A percentile compares a stretch with the other conserved stretches of the same genome.
Evolutionary conservation across 2,113 vertebrate genomes (phyloP).

Genomic region (Alethe diademata): DNA sequence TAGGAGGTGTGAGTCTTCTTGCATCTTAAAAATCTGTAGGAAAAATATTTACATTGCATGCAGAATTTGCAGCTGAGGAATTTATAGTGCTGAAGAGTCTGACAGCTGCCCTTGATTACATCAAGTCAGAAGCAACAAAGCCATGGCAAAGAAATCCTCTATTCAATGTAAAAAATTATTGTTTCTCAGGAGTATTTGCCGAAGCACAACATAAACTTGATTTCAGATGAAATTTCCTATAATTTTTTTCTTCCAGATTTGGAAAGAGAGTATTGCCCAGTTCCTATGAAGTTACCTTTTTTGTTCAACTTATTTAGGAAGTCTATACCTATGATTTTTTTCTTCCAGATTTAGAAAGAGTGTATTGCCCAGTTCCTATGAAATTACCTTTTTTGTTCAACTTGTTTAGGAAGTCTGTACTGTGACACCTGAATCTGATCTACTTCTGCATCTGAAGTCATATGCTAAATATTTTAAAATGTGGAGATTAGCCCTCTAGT

Average conservation of each 20-base stretch:
- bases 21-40: not conserved
- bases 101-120: not conserved
- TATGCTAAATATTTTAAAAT: not conserved
- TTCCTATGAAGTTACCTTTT: not conserved
- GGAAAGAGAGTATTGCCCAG: rapidly evolving
- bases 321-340: no score
- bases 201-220: not conserved
- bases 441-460: not conserved
- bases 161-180: not conserved
- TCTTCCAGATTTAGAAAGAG: not conserved
- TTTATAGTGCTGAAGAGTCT: not conserved
- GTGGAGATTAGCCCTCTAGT: not conserved
- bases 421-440: not conserved
- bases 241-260: not conserved
- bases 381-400: not conserved
- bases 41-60: not conserved
- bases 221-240: not conserved
- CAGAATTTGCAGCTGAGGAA: not conserved
- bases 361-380: rapidly evolving
- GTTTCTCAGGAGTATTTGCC: not conserved
- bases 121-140: not conserved
- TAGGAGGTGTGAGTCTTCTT: not conserved
- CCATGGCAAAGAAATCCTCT: not conserved
- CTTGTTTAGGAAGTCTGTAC: not conserved
- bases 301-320: not conserved